These are phyloP conservation scores for Dinomys branickii DNA, from an alignment of 2,113 vertebrate genomes.

Conservation along the genomic window DNA sequence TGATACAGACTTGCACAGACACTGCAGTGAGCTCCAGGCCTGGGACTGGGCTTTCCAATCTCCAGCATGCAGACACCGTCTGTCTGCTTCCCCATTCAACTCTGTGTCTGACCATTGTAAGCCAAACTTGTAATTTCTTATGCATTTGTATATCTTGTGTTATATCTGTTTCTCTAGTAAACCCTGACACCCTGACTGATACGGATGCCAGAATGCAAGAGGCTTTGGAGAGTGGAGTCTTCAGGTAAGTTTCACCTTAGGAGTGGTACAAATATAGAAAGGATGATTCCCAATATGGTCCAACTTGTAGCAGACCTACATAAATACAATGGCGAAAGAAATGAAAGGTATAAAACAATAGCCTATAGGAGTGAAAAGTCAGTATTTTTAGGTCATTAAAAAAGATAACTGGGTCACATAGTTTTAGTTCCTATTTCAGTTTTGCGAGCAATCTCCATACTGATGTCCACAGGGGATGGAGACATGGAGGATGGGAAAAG, in stretches of 20 bases:
- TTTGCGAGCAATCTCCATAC: not conserved
- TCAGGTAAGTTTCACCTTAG: not conserved
- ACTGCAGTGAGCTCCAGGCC: too few relatives aligned
- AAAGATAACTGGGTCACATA: not conserved
- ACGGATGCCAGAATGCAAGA: not conserved
- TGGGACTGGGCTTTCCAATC: too few relatives aligned
- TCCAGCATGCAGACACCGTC: too few relatives aligned
- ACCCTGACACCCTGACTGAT: too few relatives aligned
- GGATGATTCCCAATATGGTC: not conserved
- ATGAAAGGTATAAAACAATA: not conserved
- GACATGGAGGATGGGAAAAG: not conserved
- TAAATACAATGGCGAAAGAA: not conserved
- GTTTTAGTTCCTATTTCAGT: not conserved
- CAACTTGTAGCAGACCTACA: not conserved
- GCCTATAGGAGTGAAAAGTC: not conserved
- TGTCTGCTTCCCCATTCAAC: too few relatives aligned
- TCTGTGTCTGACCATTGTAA: too few relatives aligned
- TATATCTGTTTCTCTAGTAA: too few relatives aligned
- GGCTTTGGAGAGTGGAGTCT: not conserved
- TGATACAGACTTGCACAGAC: too few relatives aligned
- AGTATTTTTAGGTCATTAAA: not conserved
- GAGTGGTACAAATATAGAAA: not conserved
- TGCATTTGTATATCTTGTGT: too few relatives aligned
- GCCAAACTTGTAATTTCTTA: too few relatives aligned
- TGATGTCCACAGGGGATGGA: not conserved